phyloP scores from a whole-genome alignment of 2,888 invertebrate species.

The Sphaeridia pumilis region DNA sequence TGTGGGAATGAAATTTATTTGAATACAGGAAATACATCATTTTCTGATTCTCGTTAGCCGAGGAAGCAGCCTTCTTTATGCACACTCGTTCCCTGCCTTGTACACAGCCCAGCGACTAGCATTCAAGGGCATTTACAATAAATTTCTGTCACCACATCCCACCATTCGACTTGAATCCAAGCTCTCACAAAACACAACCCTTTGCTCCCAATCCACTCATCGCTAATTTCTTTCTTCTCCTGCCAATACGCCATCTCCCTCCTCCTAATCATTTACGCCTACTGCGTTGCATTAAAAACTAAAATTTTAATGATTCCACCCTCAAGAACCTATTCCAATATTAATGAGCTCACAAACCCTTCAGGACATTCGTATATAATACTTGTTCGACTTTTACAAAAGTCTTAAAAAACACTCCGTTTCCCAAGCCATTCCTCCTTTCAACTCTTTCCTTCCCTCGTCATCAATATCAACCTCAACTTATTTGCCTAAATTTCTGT shows the following conservation, averaged over 20 bases:
- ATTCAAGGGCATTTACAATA: conserved; percentile 6
- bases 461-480: too few relatives aligned
- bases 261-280: conserved; percentile 15
- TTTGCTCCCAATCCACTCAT: neutral
- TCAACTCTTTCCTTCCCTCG: conserved; percentile 8
- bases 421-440: neutral
- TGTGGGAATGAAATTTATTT: too few relatives aligned
- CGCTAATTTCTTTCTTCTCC: neutral
- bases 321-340: neutral
- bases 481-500: neutral
- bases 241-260: neutral
- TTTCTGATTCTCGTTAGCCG: neutral
- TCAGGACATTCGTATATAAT: too few relatives aligned
- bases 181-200: neutral
- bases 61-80: neutral
- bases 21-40: conserved; percentile 1
- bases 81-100: too few relatives aligned
- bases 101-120: too few relatives aligned
- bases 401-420: too few relatives aligned
- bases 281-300: conserved; percentile 19
- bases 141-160: conserved; percentile 2
- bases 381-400: too few relatives aligned
- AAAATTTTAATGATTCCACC: conserved; percentile 8
- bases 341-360: conserved; percentile 8
- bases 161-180: neutral